Percentiles rank a stretch among this genome's conserved stretches.
Evolutionary conservation across 2,113 vertebrate genomes (phyloP).

Genomic region (Puntigrus tetrazona): DNA sequence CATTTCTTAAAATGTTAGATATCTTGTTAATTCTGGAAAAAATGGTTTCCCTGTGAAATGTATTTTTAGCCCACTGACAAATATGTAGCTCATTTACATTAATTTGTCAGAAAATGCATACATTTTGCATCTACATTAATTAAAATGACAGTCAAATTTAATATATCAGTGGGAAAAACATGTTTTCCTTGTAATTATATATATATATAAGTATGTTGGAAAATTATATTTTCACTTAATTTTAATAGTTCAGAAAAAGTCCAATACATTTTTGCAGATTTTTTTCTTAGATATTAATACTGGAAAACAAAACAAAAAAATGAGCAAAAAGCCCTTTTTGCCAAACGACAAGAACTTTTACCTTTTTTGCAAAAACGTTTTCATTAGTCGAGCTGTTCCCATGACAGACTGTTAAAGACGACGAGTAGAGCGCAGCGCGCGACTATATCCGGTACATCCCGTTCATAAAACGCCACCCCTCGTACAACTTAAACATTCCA

Average conservation of each 20-base stretch:
- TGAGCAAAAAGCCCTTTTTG: too few relatives aligned
- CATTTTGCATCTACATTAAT: neutral
- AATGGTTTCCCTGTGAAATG: too few relatives aligned
- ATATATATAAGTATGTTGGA: too few relatives aligned
- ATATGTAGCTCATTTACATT: neutral
- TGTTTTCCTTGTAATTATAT: too few relatives aligned
- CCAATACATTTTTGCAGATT: neutral
- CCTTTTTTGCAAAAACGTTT: neutral
- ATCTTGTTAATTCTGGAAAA: neutral
- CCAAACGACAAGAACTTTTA: neutral
- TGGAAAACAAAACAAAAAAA: slow-evolving; percentile 1
- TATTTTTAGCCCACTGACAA: neutral
- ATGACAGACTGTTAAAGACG: slow-evolving; percentile 24
- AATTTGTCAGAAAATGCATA: neutral
- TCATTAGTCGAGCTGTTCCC: neutral
- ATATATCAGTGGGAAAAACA: neutral
- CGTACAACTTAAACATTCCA: slow-evolving; percentile 13
- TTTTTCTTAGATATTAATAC: neutral
- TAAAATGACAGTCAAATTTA: neutral
- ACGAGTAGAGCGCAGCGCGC: neutral
- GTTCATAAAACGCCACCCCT: neutral
- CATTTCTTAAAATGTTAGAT: too few relatives aligned
- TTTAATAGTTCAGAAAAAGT: neutral
- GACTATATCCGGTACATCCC: neutral
- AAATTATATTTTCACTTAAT: too few relatives aligned